A percentile compares a stretch with the other conserved stretches of the same genome.
Conservation (phyloP, 1,140 invertebrate genomes). For the Galendromus occidentalis region DNA sequence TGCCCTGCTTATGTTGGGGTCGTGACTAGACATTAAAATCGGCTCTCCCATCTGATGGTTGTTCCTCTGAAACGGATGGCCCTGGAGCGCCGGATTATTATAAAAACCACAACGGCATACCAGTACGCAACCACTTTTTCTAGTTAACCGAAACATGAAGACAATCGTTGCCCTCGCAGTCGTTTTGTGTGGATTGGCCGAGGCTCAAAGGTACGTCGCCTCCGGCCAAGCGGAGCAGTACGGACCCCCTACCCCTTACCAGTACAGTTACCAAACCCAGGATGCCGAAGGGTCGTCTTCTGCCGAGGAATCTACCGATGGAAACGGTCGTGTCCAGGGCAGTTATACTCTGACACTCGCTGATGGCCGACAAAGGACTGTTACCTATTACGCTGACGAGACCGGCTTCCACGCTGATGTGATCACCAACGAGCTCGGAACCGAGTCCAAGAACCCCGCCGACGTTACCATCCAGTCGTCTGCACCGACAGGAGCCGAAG, state of each 20-base stretch:
- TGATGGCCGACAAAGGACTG: conserved; percentile 11
- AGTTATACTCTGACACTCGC: conserved; percentile 16
- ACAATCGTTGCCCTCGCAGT: too few relatives aligned
- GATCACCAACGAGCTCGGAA: conserved; percentile 17
- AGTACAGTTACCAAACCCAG: conserved; percentile 15
- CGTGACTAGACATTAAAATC: too few relatives aligned
- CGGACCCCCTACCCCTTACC: conserved; percentile 13
- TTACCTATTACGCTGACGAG: conserved; percentile 16
- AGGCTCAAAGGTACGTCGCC: too few relatives aligned
- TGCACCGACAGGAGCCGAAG: conserved; percentile 8
- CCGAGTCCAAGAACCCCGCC: conserved; percentile 11
- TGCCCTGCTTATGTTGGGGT: too few relatives aligned
- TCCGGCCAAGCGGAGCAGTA: not conserved
- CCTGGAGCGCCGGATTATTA: too few relatives aligned
- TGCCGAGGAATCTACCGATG: conserved; percentile 15
- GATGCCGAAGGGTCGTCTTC: conserved; percentile 18
- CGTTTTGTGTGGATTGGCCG: too few relatives aligned
- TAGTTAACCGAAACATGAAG: too few relatives aligned
- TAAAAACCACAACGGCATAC: too few relatives aligned
- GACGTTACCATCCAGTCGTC: conserved; percentile 14
- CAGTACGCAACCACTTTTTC: too few relatives aligned
- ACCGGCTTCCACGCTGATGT: conserved; percentile 17
- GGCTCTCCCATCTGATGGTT: too few relatives aligned
- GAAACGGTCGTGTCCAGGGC: conserved; percentile 13
- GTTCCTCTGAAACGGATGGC: too few relatives aligned